Evolutionary conservation across 2,113 vertebrate species (phyloP), one percentile per base, ranked within the genome.

Genomic region (Hepsetus odoe): DNA sequence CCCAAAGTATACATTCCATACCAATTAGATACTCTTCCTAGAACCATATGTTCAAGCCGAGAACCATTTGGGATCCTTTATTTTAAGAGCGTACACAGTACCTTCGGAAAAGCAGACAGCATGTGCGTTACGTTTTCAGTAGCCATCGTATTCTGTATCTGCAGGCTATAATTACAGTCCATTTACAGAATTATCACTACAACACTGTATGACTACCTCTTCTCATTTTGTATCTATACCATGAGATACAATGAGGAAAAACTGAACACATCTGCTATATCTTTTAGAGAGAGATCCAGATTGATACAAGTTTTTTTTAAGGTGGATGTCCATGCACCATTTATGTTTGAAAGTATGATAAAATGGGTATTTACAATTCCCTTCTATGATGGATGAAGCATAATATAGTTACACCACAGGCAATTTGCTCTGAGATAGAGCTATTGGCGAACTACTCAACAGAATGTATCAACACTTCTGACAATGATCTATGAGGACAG

Each of bases 81-180:
- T 38, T 38, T 38, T 38, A 38, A 9, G 35, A 38, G 35, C 35
- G 9, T 38, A 9, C 9, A 38, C 9, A 9, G 35, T 38, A 38
- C 18, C 4, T 49, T 49, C 46, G 20, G 18, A 12, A 20, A 38
- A 38, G 35, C 35, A 91, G 90, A 88, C 86, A 83, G 81, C 83
- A 84, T 90, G 83, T 92, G 89, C 84, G 73, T 66, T 87, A 88
- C 81, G 89, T 80, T n/a, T 83, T 18, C 81, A 49, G 85, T 80
- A 78, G 76, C 86, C 89, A 53, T 84, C 82, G 89, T 77, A 42
- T 32, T 9, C 38, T 35, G 20, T 20, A 11, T 32, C 7, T 55
- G 51, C 51, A 22, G 66, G 62, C 79, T 88, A 72, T 79, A 84
- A 76, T 84, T 83, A 83, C 83, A 85, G 77, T 87, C 89, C 85